Conservation (phyloP, 2,113 vertebrate species). For the Nymphicus hollandicus region DNA sequence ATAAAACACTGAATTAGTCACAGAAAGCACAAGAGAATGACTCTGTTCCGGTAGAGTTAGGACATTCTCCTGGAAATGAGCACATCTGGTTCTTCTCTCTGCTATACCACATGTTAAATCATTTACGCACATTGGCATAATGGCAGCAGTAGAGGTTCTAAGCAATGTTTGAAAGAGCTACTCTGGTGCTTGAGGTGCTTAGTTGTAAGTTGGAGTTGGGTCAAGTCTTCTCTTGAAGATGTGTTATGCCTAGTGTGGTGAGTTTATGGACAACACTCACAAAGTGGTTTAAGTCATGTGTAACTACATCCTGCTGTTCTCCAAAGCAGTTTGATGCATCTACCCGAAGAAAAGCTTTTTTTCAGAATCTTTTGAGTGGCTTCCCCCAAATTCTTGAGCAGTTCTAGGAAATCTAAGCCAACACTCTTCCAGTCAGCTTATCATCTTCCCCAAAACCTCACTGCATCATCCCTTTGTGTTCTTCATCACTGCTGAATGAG, state of each 20-base stretch:
- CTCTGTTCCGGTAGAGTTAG: conserved; percentile 55
- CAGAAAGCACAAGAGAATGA: conserved; percentile 59
- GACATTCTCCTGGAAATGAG: conserved; percentile 66
- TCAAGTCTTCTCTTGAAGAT: background rate
- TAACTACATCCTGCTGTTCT: background rate
- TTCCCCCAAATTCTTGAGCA: background rate
- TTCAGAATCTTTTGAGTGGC: background rate
- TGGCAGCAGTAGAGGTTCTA: conserved; percentile 33
- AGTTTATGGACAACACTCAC: background rate
- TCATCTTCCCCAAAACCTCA: background rate
- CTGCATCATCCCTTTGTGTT: background rate
- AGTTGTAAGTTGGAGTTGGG: background rate
- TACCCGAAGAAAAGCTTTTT: background rate
- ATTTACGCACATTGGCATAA: conserved; percentile 39
- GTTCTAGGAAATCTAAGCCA: background rate
- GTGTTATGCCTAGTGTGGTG: background rate
- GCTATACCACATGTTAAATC: conserved; percentile 52
- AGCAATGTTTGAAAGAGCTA: background rate
- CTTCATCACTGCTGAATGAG: background rate
- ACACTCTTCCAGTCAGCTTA: background rate
- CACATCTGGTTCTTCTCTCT: conserved; percentile 68
- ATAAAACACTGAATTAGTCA: conserved; percentile 66
- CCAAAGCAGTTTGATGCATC: background rate
- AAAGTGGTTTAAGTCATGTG: background rate
- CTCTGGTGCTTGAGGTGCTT: background rate